Percentiles rank a stretch among this genome's conserved stretches.
Conservation (phyloP, 2,113 vertebrate species). For the Spea multiplicata region DNA sequence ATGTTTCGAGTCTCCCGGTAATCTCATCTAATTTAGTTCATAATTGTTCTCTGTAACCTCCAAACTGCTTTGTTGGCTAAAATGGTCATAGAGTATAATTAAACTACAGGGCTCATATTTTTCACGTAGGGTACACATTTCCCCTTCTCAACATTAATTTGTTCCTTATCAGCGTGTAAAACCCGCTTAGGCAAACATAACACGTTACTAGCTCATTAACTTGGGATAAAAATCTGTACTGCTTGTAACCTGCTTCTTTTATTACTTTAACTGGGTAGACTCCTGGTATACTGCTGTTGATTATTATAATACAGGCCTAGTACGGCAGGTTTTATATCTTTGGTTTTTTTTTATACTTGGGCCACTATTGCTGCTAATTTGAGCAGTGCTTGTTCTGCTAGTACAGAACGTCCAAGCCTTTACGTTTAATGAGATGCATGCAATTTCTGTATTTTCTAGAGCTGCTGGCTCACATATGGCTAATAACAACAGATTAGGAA, state of each 20-base stretch:
- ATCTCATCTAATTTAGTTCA: background rate
- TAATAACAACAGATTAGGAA: constrained; percentile 39
- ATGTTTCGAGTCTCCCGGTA: background rate
- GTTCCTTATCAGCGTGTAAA: background rate
- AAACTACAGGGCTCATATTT: background rate
- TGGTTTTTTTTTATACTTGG: constrained; percentile 9
- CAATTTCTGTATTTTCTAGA: constrained; percentile 31
- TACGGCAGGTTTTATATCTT: background rate
- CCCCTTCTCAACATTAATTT: background rate
- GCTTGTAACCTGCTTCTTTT: background rate
- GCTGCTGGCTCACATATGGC: constrained; percentile 1
- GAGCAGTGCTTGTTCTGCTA: constrained; percentile 18
- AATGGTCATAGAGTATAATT: background rate
- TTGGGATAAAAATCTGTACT: background rate
- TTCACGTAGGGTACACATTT: background rate
- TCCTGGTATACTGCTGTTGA: constrained; percentile 3
- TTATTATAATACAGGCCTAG: constrained; percentile 17
- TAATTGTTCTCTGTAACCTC: background rate
- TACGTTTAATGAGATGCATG: constrained; percentile 41
- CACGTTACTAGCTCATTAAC: background rate
- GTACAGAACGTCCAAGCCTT: constrained; percentile 41
- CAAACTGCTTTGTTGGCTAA: background rate
- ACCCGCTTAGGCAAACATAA: background rate
- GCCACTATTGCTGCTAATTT: constrained; percentile 29
- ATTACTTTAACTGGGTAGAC: background rate